Conservation (phyloP, 2,797 vertebrate species). For the Gadopsis bispinosus region DNA sequence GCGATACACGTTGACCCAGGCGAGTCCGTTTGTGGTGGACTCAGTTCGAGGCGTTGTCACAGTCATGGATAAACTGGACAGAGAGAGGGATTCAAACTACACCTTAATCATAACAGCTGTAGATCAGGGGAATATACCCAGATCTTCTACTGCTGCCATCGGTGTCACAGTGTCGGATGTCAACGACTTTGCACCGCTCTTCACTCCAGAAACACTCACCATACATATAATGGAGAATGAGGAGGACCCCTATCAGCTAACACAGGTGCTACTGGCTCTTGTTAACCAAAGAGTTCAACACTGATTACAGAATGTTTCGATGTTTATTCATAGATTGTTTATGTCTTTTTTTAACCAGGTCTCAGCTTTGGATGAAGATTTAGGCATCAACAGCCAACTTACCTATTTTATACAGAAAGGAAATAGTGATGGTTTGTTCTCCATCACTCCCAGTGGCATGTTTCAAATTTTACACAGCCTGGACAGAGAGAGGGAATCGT, state of each 20-base stretch:
- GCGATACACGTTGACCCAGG: slow-evolving; percentile 69
- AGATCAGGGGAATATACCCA: slow-evolving; percentile 75
- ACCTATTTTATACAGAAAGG: slow-evolving; percentile 75
- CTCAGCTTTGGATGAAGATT: slow-evolving; percentile 82
- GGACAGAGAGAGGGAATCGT: slow-evolving; percentile 78
- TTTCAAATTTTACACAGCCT: slow-evolving; percentile 76
- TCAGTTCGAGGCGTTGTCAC: slow-evolving; percentile 75
- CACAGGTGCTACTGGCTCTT: slow-evolving; percentile 67
- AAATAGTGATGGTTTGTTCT: slow-evolving; percentile 75
- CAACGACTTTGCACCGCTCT: slow-evolving; percentile 82
- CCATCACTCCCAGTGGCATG: slow-evolving; percentile 75
- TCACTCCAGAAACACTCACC: slow-evolving; percentile 71
- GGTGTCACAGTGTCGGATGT: slow-evolving; percentile 79
- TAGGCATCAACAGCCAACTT: slow-evolving; percentile 79
- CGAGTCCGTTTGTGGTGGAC: slow-evolving; percentile 78
- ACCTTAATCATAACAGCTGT: slow-evolving; percentile 70
- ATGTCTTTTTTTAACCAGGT: slow-evolving; percentile 68
- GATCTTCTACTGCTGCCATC: slow-evolving; percentile 74
- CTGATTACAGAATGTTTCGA: neutral
- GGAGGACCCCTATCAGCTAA: slow-evolving; percentile 64
- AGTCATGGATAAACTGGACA: slow-evolving; percentile 78
- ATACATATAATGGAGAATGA: slow-evolving; percentile 80
- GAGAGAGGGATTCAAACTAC: slow-evolving; percentile 78
- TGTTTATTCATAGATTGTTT: neutral
- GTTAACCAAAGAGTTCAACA: neutral